Evolutionary conservation across 2,113 vertebrate genomes (phyloP).

Genomic region (Vombatus ursinus): DNA sequence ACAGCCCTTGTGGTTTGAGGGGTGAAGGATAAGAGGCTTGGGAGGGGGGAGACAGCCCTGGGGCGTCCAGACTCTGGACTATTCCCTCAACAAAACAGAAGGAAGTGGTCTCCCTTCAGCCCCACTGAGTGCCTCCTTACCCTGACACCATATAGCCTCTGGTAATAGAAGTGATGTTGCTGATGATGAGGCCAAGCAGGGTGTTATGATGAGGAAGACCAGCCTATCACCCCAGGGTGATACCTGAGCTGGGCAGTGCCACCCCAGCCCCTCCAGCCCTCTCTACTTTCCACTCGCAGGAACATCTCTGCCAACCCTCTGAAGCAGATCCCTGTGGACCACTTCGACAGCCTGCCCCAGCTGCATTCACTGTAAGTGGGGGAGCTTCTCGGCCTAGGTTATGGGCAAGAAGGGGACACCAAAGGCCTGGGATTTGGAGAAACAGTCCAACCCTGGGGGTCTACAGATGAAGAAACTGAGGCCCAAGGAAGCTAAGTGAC

Average conservation of each 20-base stretch:
- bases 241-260: too few relatives aligned
- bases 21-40: neutral
- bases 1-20: neutral
- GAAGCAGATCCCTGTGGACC: conserved; percentile 62
- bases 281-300: conserved; percentile 56
- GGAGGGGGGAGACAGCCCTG: neutral
- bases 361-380: conserved; percentile 81
- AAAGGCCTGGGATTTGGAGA: neutral
- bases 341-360: conserved; percentile 79
- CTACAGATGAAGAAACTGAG: neutral
- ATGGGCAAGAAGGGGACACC: neutral
- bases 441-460: neutral
- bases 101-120: neutral
- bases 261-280: too few relatives aligned
- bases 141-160: too few relatives aligned
- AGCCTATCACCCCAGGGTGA: neutral
- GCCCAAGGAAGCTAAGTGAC: too few relatives aligned
- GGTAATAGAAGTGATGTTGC: neutral
- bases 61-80: neutral
- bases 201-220: neutral
- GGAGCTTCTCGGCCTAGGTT: fast-evolving
- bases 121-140: too few relatives aligned
- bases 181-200: neutral
- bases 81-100: neutral
- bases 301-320: conserved; percentile 84